Conservation (phyloP, 2,113 vertebrate genomes). For the Ploceus nigricollis region DNA sequence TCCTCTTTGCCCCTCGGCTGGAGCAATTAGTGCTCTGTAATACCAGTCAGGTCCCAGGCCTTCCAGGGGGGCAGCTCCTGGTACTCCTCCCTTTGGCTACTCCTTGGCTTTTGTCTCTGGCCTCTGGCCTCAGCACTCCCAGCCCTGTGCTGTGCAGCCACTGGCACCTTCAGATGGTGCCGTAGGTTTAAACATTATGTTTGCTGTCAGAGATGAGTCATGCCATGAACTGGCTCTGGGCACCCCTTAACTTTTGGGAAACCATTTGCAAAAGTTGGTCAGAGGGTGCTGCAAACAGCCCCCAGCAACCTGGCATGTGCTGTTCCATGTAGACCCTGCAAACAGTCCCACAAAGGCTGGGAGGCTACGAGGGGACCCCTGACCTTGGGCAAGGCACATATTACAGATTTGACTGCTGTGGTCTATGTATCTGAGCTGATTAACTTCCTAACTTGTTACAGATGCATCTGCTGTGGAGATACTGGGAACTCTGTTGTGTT, state of each 20-base stretch:
- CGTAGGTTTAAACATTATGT: neutral
- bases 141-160: neutral
- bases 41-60: neutral
- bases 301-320: neutral
- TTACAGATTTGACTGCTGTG: neutral
- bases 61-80: neutral
- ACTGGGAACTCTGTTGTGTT: neutral
- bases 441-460: neutral
- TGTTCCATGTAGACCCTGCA: neutral
- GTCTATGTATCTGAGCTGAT: neutral
- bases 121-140: neutral
- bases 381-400: neutral
- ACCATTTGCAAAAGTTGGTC: neutral
- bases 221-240: neutral
- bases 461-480: neutral
- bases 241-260: neutral
- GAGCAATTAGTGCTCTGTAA: neutral
- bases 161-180: neutral
- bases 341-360: neutral
- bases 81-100: neutral
- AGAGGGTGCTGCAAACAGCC: neutral
- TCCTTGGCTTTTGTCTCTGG: neutral
- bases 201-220: neutral
- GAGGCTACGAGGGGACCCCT: rapidly evolving
- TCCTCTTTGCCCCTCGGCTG: neutral